A percentile compares a stretch with the other conserved stretches of the same genome.
phyloP scores from a whole-genome alignment of 2,113 vertebrate genomes.

The Rutilus rutilus region DNA sequence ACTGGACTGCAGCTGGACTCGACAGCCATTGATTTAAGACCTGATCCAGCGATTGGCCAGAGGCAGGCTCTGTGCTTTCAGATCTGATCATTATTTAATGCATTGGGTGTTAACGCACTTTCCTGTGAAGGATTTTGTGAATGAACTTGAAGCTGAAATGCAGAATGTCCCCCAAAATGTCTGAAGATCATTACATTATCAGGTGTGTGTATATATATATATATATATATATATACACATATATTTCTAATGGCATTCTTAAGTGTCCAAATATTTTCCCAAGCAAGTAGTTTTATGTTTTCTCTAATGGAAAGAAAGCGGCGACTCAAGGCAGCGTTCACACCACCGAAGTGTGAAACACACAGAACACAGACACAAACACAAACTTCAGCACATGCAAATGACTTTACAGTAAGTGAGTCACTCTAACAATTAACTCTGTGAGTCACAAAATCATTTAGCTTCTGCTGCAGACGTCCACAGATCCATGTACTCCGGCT shows the following conservation, averaged over 20 bases:
- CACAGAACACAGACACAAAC: conserved; percentile 17
- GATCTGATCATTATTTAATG: conserved; percentile 38
- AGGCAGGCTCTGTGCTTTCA: neutral
- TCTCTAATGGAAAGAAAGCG: neutral
- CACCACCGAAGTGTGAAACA: conserved; percentile 20
- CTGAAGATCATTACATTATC: neutral
- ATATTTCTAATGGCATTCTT: neutral
- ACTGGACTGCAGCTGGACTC: conserved; percentile 52
- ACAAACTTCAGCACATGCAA: conserved; percentile 36
- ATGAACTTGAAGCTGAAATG: conserved; percentile 5
- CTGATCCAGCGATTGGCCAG: neutral
- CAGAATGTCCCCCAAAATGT: neutral
- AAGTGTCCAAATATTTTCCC: neutral
- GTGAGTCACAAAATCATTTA: conserved; percentile 7
- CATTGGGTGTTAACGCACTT: neutral
- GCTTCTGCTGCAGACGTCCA: neutral
- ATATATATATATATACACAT: too few species aligned
- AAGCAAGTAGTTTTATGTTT: neutral
- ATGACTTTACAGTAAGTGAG: neutral
- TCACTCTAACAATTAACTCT: conserved; percentile 11
- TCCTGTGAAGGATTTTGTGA: neutral
- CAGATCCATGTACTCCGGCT: neutral
- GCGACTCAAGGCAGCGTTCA: neutral
- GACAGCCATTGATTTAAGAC: conserved; percentile 9
- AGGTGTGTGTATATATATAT: neutral